phyloP scores from a whole-genome alignment of 2,797 vertebrate genomes.

The Syngnathus acus region DNA sequence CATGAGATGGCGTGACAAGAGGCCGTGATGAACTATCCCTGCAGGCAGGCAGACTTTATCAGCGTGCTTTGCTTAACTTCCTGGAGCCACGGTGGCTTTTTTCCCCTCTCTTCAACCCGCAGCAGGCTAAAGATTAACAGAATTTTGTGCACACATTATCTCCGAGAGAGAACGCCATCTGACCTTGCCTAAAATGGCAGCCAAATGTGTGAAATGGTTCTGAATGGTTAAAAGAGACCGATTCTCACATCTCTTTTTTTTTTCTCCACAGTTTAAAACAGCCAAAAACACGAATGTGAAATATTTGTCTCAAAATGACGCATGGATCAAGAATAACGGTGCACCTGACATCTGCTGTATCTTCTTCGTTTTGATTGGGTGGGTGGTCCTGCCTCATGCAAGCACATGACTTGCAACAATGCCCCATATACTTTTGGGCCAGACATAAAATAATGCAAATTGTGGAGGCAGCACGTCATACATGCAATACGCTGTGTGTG shows the following conservation, averaged over 20 bases:
- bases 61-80: slow-evolving; percentile 32
- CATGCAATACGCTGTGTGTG: background rate
- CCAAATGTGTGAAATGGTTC: slow-evolving; percentile 6
- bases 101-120: slow-evolving; percentile 23
- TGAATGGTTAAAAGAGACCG: background rate
- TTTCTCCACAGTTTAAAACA: background rate
- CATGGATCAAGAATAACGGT: background rate
- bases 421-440: background rate
- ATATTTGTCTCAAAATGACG: background rate
- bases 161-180: slow-evolving; percentile 3
- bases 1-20: slow-evolving; percentile 22
- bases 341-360: background rate
- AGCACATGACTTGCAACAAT: background rate
- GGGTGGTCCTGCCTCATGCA: background rate
- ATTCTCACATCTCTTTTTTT: background rate
- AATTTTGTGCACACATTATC: slow-evolving; percentile 40
- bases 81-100: slow-evolving; percentile 32
- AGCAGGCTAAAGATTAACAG: slow-evolving; percentile 56
- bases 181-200: slow-evolving; percentile 7
- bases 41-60: slow-evolving; percentile 38
- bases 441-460: background rate
- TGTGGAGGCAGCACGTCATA: no score
- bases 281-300: background rate
- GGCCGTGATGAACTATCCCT: slow-evolving; percentile 30
- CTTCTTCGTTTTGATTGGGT: background rate